Conservation (phyloP, 2,888 invertebrate genomes). For the Drosophila flavopinicola region DNA sequence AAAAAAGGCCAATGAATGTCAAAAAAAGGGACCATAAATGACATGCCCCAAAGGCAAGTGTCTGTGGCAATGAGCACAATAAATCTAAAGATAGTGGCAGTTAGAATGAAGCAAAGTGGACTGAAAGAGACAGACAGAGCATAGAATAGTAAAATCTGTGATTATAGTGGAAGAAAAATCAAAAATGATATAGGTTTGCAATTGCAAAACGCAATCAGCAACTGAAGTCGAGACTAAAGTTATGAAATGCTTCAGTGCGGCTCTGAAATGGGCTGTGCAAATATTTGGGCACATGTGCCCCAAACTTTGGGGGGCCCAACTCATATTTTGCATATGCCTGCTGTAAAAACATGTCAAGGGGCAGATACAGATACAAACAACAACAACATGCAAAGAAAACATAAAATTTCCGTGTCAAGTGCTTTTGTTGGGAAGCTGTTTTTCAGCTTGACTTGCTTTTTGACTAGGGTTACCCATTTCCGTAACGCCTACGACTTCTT, state of each 20-base stretch:
- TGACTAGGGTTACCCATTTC: slow-evolving; percentile 59
- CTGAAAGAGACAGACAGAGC: neutral
- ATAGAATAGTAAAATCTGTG: slow-evolving; percentile 29
- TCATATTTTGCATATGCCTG: slow-evolving; percentile 51
- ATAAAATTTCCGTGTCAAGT: slow-evolving; percentile 67
- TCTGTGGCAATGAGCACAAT: slow-evolving; percentile 59
- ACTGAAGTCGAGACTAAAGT: slow-evolving; percentile 46
- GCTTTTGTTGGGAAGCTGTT: slow-evolving; percentile 66
- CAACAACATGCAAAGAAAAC: slow-evolving; percentile 32
- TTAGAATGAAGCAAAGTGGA: neutral
- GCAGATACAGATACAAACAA: slow-evolving; percentile 11
- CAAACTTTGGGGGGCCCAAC: slow-evolving; percentile 15
- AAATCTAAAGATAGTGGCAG: slow-evolving; percentile 48
- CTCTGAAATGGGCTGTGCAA: slow-evolving; percentile 46
- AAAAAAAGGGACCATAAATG: slow-evolving; percentile 74
- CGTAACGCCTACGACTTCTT: neutral
- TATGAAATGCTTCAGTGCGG: slow-evolving; percentile 51
- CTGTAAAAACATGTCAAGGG: slow-evolving; percentile 47
- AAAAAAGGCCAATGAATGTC: slow-evolving; percentile 72
- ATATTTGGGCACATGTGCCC: slow-evolving; percentile 56
- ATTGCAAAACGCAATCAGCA: too few species aligned
- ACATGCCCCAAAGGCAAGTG: slow-evolving; percentile 36
- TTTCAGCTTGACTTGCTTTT: slow-evolving; percentile 77
- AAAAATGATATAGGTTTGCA: slow-evolving; percentile 33
- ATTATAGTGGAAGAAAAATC: slow-evolving; percentile 28